Base-by-base conservation (phyloP, 2,113 vertebrate genomes). In the Petrocephalus microphthalmus region DNA sequence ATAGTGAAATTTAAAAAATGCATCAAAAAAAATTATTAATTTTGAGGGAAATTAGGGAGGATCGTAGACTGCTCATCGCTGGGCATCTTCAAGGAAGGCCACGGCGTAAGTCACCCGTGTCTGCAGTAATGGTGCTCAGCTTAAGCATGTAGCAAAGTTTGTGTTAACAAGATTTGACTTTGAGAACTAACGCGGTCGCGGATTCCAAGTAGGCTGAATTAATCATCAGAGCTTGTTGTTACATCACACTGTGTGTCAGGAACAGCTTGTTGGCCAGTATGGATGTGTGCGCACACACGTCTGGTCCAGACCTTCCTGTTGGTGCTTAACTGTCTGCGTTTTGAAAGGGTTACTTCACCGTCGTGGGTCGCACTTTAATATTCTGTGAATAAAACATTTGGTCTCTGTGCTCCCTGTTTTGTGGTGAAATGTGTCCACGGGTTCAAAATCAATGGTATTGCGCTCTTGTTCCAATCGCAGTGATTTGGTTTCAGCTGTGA, bases 131-230 rank as follows among this genome's bases (percentile, higher is more conserved):
- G 71, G 11, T 88, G 74, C 11, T 25, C 22, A 54, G 37, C 37
- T 83, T 47, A 22, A 53, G 49, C 52, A 25, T 19, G 17, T 19
- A 52, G 51, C 13, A 57, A 88, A 84, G 53, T 88, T 45, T 5
- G 45, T 60, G 81, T 83, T 88, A 84, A 88, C 42, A 84, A 88
- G 87, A 88, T 42, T 10, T 82, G 47, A 82, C 87, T 88, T 88
- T 56, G 87, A 88, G 54, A 82, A 83, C n/a, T 33, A 52, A 42
- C 29, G 25, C 54, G 15, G 52, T 25, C 54, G 17, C 47, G 42
- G 71, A 53, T 33, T 78, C 25, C n/a, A 37, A 88, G 29, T n/a
- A 88, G 74, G 29, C 54, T 82, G 71, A 57, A 82, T 82, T 82
- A 88, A 83, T 88, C 74, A 88, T 88, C 78, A 88, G 33, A 84